Conservation (phyloP, 2,113 vertebrate genomes). For the Chionis minor region DNA sequence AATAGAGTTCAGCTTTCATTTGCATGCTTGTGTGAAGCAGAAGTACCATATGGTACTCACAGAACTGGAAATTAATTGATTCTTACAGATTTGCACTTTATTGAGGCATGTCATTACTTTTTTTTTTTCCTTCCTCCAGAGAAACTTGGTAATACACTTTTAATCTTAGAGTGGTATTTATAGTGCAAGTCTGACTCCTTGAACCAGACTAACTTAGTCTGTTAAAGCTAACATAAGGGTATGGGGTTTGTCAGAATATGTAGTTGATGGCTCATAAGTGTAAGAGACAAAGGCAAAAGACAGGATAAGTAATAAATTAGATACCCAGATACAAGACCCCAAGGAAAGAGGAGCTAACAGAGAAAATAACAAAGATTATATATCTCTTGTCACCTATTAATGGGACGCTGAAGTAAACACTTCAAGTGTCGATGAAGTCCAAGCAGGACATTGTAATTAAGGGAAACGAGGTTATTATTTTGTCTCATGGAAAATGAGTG, state of each 20-base stretch:
- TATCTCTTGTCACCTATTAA: not conserved
- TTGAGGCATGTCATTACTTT: not conserved
- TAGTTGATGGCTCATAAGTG: not conserved
- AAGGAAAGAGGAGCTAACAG: not conserved
- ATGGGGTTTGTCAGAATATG: fast-evolving
- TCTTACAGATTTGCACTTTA: not conserved
- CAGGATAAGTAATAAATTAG: not conserved
- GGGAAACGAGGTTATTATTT: not conserved
- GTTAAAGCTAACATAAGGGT: not conserved
- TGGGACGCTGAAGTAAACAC: not conserved
- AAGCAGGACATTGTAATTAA: not conserved
- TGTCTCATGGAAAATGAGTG: not conserved
- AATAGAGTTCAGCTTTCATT: not conserved
- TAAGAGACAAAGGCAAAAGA: not conserved
- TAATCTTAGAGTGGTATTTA: not conserved
- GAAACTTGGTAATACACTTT: not conserved
- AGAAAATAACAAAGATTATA: not conserved
- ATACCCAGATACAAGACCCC: not conserved
- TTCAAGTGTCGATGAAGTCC: not conserved
- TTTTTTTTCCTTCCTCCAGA: not conserved
- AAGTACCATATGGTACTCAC: not conserved
- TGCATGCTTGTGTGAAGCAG: not conserved
- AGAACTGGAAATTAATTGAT: not conserved
- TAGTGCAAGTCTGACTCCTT: not conserved
- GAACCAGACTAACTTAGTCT: not conserved